A percentile compares a stretch with the other conserved stretches of the same genome.
These are phyloP conservation scores for rat (Rattus norvegicus) DNA, from an alignment of 2,113 vertebrate species.

Conservation along the genomic window GRCr8 NC_086019.1:182825501-182826000, in stretches of 20 bases:
- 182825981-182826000: background rate
- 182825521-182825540: background rate
- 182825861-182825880: background rate
- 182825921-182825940: background rate
- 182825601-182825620: background rate
- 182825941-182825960: background rate
- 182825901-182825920: background rate
- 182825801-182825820: background rate
- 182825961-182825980: background rate
- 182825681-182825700: background rate
- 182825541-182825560: background rate
- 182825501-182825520: background rate
- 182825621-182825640: background rate
- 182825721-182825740: background rate
- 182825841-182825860: constrained; percentile 39
- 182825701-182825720: background rate
- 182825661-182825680: background rate
- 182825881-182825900: no score
- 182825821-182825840: background rate
- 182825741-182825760: background rate
- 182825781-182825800: fast-evolving
- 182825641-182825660: background rate
- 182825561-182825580: background rate
- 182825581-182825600: background rate
- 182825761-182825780: background rate